These are phyloP conservation scores for Scarus forsteni DNA, from an alignment of 2,797 vertebrate species.

Conservation along the genomic window DNA sequence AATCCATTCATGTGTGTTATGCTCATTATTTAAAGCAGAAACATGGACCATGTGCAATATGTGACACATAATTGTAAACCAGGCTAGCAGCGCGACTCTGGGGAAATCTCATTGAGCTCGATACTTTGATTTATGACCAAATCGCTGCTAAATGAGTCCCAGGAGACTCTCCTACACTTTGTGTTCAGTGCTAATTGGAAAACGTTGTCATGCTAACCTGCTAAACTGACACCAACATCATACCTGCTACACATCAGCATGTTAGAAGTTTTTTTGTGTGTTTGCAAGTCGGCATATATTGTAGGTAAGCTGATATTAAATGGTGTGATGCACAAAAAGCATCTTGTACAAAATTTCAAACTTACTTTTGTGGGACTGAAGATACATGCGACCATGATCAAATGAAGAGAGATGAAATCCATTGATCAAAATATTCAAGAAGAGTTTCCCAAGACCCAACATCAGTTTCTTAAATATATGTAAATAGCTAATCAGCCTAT, in stretches of 20 bases:
- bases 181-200: neutral
- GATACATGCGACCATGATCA: too few relatives aligned
- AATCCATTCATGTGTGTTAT: neutral
- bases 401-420: too few relatives aligned
- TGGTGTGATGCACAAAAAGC: too few relatives aligned
- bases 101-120: neutral
- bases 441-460: too few relatives aligned
- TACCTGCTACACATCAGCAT: neutral
- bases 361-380: too few relatives aligned
- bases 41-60: neutral
- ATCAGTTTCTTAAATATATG: too few relatives aligned
- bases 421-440: too few relatives aligned
- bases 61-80: neutral
- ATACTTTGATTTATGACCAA: slow-evolving; percentile 6
- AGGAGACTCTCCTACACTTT: neutral
- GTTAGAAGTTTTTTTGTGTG: neutral
- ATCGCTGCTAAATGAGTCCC: neutral
- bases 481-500: too few relatives aligned
- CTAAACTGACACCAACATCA: neutral
- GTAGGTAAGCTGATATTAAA: too few relatives aligned
- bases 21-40: neutral
- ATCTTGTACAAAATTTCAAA: too few relatives aligned
- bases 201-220: neutral
- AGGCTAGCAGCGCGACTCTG: neutral
- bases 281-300: too few relatives aligned